Conservation (phyloP, 2,797 vertebrate genomes). For the Thalassophryne amazonica region DNA sequence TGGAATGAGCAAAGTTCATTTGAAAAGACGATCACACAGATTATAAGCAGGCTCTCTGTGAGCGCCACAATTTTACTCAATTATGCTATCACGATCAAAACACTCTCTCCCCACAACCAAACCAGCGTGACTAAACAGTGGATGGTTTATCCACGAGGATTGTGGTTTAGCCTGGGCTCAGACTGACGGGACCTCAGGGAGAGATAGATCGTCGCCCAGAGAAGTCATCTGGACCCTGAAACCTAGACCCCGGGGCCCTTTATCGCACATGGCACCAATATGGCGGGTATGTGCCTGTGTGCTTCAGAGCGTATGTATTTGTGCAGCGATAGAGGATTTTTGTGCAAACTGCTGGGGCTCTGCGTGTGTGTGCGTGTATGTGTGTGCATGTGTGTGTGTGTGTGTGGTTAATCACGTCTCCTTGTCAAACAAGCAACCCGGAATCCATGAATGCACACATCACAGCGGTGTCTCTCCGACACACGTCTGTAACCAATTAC, state of each 20-base stretch:
- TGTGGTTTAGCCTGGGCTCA: conserved; percentile 52
- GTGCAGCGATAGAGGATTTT: no score
- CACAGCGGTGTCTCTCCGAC: conserved; percentile 19
- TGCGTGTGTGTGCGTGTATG: background rate
- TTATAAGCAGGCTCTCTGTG: conserved; percentile 45
- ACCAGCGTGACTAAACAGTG: conserved; percentile 60
- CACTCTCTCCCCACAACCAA: conserved; percentile 45
- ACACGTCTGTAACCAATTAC: conserved; percentile 74
- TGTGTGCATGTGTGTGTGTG: conserved; percentile 11
- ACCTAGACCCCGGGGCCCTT: conserved; percentile 42
- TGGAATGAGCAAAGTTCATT: conserved; percentile 35
- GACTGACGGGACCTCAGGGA: conserved; percentile 66
- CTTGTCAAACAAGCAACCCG: conserved; percentile 50
- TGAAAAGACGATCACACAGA: conserved; percentile 47
- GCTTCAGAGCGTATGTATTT: conserved; percentile 3
- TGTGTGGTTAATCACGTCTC: conserved; percentile 59
- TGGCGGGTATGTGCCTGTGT: conserved; percentile 22
- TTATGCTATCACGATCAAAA: conserved; percentile 66
- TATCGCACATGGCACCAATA: conserved; percentile 45
- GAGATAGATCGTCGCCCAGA: conserved; percentile 63
- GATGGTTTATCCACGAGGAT: conserved; percentile 50
- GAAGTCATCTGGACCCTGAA: conserved; percentile 63
- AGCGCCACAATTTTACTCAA: conserved; percentile 49
- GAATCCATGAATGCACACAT: conserved; percentile 41
- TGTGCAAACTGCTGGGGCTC: no score